Base-by-base conservation (phyloP, 2,888 invertebrate genomes). In the Amitus sp. region DNA sequence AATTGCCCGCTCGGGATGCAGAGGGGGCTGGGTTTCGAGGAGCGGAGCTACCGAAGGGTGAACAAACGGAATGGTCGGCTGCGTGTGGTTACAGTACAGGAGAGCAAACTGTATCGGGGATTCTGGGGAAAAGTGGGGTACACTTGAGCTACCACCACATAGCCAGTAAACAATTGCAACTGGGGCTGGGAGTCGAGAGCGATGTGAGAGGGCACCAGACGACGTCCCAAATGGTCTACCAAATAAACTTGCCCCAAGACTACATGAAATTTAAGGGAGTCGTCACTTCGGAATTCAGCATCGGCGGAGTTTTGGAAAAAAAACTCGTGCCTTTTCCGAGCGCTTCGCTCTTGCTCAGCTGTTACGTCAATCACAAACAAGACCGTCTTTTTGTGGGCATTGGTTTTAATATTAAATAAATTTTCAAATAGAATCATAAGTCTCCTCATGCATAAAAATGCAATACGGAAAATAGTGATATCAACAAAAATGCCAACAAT, bases 91-190 rank as follows among this genome's bases (percentile, higher is more conserved):
- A 86, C 71, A 79, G 84, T 50, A 85, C 83, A 4, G 85, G 86
- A 76, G 86, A 88, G 69, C 86, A 88, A 0, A 90, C 90, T 70
- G 84, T 91, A 72, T 90, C 92, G 0, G 89, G 90, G 2, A 91
- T 92, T 0, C 45, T 92, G 1, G 76, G 82, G 15, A 71, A 73
- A 40, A 73, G 73, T 18, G 80, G 78, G 7, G 28, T 87, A 10
- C 89, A 89, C 68, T 72, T 87, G 0, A 88, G 87, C 64, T 90
- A 87, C 75, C 87, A 88, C 73, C 89, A 88, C 55, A 86, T 86
- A 73, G 85, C 86, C 12, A 87, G 85, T 69, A 86, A 86, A 51
- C 86, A 87, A 57, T 72, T 87, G 18, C 87, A 89, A 72, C 70
- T 90, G 61, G 91, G 90, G 1, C 87, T 88, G 0, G 90, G 90